phyloP scores from a whole-genome alignment of 35 echinoderm and acorn worm genomes.

The Heliocidaris erythrogramma region DNA sequence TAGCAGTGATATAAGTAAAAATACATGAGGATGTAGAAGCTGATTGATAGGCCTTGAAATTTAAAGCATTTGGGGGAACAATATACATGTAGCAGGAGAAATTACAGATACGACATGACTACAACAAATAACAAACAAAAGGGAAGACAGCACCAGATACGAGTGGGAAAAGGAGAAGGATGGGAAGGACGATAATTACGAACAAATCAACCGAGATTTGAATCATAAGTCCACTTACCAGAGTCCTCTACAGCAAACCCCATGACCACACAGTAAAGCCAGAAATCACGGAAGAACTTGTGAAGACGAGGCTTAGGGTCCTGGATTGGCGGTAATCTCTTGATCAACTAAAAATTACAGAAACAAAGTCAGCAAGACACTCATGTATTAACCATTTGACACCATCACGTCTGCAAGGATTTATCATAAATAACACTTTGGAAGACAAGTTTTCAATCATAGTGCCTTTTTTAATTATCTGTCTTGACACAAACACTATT shows the following conservation, averaged over 20 bases:
- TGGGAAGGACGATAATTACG: no score
- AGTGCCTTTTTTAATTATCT: not conserved
- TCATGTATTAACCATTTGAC: not conserved
- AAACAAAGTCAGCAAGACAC: not conserved
- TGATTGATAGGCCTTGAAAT: not conserved
- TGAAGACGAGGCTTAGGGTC: slow-evolving; percentile 88
- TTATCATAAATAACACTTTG: not conserved
- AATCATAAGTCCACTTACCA: slow-evolving; percentile 55
- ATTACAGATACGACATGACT: no score
- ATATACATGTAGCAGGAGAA: no score
- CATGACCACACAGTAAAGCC: slow-evolving; percentile 99
- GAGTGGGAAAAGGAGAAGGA: not conserved
- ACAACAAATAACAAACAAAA: no score
- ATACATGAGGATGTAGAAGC: not conserved
- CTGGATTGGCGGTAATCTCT: slow-evolving; percentile 78
- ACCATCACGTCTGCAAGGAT: not conserved
- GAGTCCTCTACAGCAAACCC: slow-evolving; percentile 98
- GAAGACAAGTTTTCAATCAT: not conserved
- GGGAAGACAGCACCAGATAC: not conserved
- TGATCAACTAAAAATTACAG: slow-evolving; percentile 63
- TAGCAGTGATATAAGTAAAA: not conserved
- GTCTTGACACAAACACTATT: no score
- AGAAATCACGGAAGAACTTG: slow-evolving; percentile 98
- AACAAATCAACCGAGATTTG: not conserved
- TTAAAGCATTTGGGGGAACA: not conserved